Evolutionary conservation across 2,797 vertebrate genomes (phyloP), one percentile per base, ranked within the genome.

Genomic region (Leptatherina wallacei): DNA sequence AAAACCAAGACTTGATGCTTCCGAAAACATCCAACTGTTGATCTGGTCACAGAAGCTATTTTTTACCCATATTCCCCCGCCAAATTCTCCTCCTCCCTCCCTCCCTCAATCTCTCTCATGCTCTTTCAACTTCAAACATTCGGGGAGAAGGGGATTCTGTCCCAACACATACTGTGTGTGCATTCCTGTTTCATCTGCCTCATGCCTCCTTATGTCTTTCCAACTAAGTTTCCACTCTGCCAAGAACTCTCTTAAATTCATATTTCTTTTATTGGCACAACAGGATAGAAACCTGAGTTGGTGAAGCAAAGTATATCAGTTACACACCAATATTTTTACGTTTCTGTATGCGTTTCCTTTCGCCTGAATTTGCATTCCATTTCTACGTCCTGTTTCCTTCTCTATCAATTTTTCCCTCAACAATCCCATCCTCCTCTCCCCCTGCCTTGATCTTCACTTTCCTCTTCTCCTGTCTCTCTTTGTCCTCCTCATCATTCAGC

Each of bases 91-190:
- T 69, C 29, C 69, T 68, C 65, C 24, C 24, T 27, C 24, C 24
- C 2, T 2, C 77, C 73, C 52, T 84, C 80, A 56, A 74, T 79
- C 80, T 85, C 68, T 64, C 79, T 68, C 80, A 85, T 87, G 77
- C 84, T 89, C 81, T 91, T 90, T 90, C 70, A 85, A 87, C 86
- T 89, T 89, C 86, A 85, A 87, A 88, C 76, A 73, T 81, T 78
- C 68, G 9, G 75, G 71, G 71, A 36, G 74, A 78, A 64, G 73
- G 57, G 74, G 69, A 76, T 62, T 86, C 78, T 80, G 73, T 75
- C 68, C 18, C 76, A 73, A 71, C 87, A 78, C 72, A 68, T 11
- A 73, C 74, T 29, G 51, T 71, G 73, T 8, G 51, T 61, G 78
- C 24, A 83, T 68, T 85, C 71, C 72, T 71, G 86, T 79, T 88